Conservation (phyloP, 2,888 invertebrate species). For the Poecilobothrus nobilitatus region DNA sequence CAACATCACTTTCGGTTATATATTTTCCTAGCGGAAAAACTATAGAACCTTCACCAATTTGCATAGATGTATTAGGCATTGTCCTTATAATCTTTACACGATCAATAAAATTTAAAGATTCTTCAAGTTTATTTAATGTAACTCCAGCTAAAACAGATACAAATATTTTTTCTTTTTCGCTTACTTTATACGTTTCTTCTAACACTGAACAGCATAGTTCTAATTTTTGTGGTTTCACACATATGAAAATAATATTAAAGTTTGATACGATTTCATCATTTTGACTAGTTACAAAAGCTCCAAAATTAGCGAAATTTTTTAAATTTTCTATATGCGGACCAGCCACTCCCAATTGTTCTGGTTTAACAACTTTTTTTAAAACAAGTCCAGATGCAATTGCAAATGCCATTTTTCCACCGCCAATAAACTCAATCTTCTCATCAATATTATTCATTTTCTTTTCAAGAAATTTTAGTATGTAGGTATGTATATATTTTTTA, state of each 20-base stretch:
- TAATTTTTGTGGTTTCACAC: slow-evolving; percentile 79
- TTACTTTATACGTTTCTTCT: slow-evolving; percentile 30
- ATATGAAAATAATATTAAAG: slow-evolving; percentile 73
- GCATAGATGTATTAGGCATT: slow-evolving; percentile 86
- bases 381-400: slow-evolving; percentile 73
- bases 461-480: no score
- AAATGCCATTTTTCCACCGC: slow-evolving; percentile 85
- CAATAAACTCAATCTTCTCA: slow-evolving; percentile 69
- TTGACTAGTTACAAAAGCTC: slow-evolving; percentile 51
- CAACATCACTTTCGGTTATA: slow-evolving; percentile 50
- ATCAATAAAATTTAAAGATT: slow-evolving; percentile 44
- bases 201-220: slow-evolving; percentile 47
- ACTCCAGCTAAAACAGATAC: slow-evolving; percentile 81
- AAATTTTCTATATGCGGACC: slow-evolving; percentile 61
- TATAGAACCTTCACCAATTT: slow-evolving; percentile 60
- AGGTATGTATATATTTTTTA: no score
- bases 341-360: slow-evolving; percentile 61
- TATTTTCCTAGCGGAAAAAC: slow-evolving; percentile 52
- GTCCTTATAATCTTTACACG: slow-evolving; percentile 54
- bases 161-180: slow-evolving; percentile 52
- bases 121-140: slow-evolving; percentile 52
- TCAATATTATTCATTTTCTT: slow-evolving; percentile 44
- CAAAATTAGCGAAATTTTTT: slow-evolving; percentile 55
- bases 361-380: slow-evolving; percentile 54
- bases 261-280: slow-evolving; percentile 55